Percentiles rank a stretch among this genome's conserved stretches.
These are phyloP conservation scores for Clupea harengus DNA, from an alignment of 2,113 vertebrate species.

Conservation along the genomic window DNA sequence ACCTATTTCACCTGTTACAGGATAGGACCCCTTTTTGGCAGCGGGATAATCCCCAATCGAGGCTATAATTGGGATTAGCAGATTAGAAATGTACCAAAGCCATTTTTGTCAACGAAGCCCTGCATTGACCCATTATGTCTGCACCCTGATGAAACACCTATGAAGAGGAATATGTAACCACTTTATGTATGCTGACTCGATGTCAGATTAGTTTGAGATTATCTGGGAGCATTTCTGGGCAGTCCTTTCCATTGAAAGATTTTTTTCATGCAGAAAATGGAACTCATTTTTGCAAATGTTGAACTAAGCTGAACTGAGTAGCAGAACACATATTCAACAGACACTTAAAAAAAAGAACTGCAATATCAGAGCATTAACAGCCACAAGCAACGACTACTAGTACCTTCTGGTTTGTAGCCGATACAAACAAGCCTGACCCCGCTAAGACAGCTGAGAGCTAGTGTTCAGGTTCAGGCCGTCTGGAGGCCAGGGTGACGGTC, in stretches of 20 bases:
- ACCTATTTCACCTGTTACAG: conserved; percentile 16
- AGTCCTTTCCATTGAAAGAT: neutral
- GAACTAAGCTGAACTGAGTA: neutral
- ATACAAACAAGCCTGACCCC: neutral
- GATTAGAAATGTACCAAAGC: conserved; percentile 11
- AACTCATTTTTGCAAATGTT: neutral
- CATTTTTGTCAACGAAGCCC: conserved; percentile 41
- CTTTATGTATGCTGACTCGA: neutral
- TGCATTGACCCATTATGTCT: conserved; percentile 8
- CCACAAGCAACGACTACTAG: neutral
- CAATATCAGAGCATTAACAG: neutral
- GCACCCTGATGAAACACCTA: neutral
- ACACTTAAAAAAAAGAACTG: neutral
- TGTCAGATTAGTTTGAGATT: neutral
- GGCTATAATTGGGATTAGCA: conserved; percentile 24
- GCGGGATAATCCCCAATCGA: conserved; percentile 25
- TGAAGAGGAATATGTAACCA: neutral
- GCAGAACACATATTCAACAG: neutral
- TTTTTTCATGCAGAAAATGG: neutral
- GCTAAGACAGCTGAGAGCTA: neutral
- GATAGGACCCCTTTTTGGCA: neutral
- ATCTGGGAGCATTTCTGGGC: neutral
- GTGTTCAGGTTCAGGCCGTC: neutral
- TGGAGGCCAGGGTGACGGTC: neutral
- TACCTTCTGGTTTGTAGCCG: neutral